Conservation (phyloP, 2,113 vertebrate species). For the Phyllopteryx taeniolatus region DNA sequence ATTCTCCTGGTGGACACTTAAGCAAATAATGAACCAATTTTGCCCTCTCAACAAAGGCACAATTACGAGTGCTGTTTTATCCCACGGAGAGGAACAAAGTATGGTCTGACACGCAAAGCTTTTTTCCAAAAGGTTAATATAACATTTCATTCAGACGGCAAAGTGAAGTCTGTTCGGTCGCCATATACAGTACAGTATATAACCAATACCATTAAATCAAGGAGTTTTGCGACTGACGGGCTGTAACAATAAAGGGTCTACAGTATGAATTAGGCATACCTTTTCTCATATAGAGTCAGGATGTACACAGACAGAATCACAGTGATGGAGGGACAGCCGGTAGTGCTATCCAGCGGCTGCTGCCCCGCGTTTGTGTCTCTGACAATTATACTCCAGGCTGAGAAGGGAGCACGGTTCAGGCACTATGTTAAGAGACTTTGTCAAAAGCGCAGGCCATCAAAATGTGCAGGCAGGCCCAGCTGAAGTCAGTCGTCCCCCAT, state of each 20-base stretch:
- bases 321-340: slow-evolving; percentile 55
- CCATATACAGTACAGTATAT: slow-evolving; percentile 23
- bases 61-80: slow-evolving; percentile 70
- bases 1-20: slow-evolving; percentile 72
- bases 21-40: slow-evolving; percentile 64
- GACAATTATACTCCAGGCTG: slow-evolving; percentile 71
- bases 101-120: slow-evolving; percentile 16
- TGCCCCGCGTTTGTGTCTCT: slow-evolving; percentile 60
- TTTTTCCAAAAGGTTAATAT: slow-evolving; percentile 58
- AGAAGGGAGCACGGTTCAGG: slow-evolving; percentile 61
- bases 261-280: slow-evolving; percentile 45
- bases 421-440: slow-evolving; percentile 69
- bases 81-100: slow-evolving; percentile 61
- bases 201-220: slow-evolving; percentile 49
- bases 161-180: slow-evolving; percentile 27
- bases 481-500: slow-evolving; percentile 75
- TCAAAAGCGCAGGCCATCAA: slow-evolving; percentile 69
- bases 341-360: slow-evolving; percentile 49
- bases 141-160: slow-evolving; percentile 52
- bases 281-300: slow-evolving; percentile 44
- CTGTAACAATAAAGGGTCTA: slow-evolving; percentile 47
- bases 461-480: slow-evolving; percentile 59
- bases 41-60: slow-evolving; percentile 62
- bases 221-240: slow-evolving; percentile 47
- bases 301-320: slow-evolving; percentile 64